Evolutionary conservation across 2,888 invertebrate genomes (phyloP).

Genomic region (Thymelicus sylvestris): DNA sequence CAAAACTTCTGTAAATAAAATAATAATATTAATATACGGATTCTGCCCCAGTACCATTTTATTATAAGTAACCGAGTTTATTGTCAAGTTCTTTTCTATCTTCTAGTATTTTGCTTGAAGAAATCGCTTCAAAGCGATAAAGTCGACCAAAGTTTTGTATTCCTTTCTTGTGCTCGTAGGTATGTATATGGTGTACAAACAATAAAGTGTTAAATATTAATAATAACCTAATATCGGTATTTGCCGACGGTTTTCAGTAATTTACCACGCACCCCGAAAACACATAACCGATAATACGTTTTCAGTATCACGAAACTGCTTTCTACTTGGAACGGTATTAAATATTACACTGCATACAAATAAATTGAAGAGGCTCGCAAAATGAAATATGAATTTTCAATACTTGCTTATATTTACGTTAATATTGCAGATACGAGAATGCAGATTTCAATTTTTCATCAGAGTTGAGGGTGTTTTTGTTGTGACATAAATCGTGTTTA

Average conservation of each 20-base stretch:
- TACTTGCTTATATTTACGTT: conserved; percentile 12
- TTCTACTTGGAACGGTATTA: conserved; percentile 10
- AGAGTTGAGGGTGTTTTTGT: neutral
- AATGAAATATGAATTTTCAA: conserved; percentile 13
- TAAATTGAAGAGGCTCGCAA: conserved; percentile 16
- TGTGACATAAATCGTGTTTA: neutral
- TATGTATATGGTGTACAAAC: too few relatives aligned
- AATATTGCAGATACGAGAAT: conserved; percentile 2
- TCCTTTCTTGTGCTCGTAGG: too few relatives aligned
- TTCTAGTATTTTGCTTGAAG: too few relatives aligned
- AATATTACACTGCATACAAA: conserved; percentile 23
- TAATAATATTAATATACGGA: too few relatives aligned
- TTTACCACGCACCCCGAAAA: neutral
- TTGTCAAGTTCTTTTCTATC: too few relatives aligned
- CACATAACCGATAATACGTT: conserved; percentile 6
- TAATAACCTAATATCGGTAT: neutral
- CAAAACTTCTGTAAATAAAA: too few relatives aligned
- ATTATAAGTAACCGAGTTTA: too few relatives aligned
- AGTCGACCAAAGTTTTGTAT: too few relatives aligned
- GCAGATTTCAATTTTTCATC: neutral
- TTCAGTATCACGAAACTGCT: conserved; percentile 7
- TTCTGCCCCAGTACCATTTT: too few relatives aligned
- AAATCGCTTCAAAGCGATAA: too few relatives aligned
- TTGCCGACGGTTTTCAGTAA: neutral
- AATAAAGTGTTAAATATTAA: too few relatives aligned